Percentiles rank a stretch among this genome's conserved stretches.
Evolutionary conservation across 2,888 invertebrate genomes (phyloP).

Genomic region (Euproctis similis): DNA sequence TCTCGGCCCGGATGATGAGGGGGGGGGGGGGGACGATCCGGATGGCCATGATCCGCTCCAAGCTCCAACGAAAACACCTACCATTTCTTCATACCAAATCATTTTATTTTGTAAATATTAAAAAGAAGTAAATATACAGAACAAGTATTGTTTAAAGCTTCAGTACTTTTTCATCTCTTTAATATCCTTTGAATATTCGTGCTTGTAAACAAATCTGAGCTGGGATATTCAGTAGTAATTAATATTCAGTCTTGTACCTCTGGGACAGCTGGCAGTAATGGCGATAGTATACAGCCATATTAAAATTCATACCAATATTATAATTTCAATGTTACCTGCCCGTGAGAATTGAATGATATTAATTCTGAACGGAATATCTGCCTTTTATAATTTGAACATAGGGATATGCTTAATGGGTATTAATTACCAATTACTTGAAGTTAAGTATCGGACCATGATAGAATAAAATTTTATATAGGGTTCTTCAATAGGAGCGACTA

Average conservation of each 20-base stretch:
- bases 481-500: too few species aligned
- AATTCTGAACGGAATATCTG: constrained; percentile 1
- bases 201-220: background rate
- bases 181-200: constrained; percentile 8
- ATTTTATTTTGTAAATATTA: too few species aligned
- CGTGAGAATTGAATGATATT: constrained; percentile 2
- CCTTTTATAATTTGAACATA: background rate
- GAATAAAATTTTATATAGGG: too few species aligned
- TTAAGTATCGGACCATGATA: too few species aligned
- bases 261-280: constrained; percentile 18
- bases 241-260: constrained; percentile 14
- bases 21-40: too few species aligned
- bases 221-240: constrained; percentile 10
- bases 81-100: too few species aligned
- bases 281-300: constrained; percentile 7
- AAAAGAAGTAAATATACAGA: too few species aligned
- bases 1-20: too few species aligned
- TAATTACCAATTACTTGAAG: background rate
- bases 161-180: constrained; percentile 12
- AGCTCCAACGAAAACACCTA: too few species aligned
- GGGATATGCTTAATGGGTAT: background rate
- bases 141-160: too few species aligned
- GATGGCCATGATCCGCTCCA: too few species aligned
- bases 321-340: constrained; percentile 1
- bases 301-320: constrained; percentile 7